Conservation (phyloP, 2,797 vertebrate species). For the Danio kyathit region DNA sequence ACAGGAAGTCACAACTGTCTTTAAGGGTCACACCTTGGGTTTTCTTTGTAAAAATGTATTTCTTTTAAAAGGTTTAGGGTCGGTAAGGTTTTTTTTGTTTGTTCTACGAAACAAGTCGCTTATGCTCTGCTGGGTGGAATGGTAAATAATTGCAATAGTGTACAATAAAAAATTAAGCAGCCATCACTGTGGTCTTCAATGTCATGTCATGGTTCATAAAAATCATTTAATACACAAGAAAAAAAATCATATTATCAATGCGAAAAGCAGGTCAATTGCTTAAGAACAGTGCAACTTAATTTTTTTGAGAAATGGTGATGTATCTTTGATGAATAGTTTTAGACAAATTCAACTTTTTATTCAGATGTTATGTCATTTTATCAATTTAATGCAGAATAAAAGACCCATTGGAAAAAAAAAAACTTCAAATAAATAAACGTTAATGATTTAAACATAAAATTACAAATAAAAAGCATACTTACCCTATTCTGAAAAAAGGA, state of each 20-base stretch:
- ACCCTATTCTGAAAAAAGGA: slow-evolving; percentile 99
- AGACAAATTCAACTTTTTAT: too few species aligned
- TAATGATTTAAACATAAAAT: not conserved
- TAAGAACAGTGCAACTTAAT: not conserved
- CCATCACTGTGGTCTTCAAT: not conserved
- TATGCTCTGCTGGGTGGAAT: not conserved
- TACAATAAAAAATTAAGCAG: not conserved
- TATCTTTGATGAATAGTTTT: too few species aligned
- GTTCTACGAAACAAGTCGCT: not conserved
- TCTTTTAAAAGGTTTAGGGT: not conserved
- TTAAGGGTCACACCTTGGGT: not conserved
- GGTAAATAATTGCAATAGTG: not conserved
- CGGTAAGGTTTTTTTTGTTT: not conserved
- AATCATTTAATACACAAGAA: not conserved
- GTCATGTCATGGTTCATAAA: not conserved
- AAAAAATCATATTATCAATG: not conserved
- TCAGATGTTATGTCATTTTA: too few species aligned
- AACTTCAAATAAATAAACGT: too few species aligned
- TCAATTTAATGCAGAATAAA: too few species aligned
- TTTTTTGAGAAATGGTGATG: too few species aligned
- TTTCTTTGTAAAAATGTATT: not conserved
- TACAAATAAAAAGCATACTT: slow-evolving; percentile 73
- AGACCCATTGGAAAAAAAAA: too few species aligned
- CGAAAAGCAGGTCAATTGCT: not conserved
- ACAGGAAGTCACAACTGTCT: slow-evolving; percentile 44